phyloP scores from a whole-genome alignment of 2,888 invertebrate species.

The Euclidia mi region DNA sequence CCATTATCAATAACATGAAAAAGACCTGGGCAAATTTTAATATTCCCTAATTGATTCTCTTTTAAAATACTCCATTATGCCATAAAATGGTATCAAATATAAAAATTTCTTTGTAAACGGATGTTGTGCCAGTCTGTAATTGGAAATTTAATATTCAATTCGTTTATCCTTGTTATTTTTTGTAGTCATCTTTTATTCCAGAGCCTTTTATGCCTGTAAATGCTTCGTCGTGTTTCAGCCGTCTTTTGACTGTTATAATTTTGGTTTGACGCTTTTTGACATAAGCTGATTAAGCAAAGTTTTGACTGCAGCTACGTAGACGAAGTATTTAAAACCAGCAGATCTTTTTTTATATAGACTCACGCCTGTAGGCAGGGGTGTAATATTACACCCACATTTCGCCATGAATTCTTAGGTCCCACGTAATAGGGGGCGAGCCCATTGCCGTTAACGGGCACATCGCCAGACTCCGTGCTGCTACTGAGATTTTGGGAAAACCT shows the following conservation, averaged over 20 bases:
- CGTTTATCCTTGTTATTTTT: constrained; percentile 30
- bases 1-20: constrained; percentile 12
- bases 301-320: no score
- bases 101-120: constrained; percentile 31
- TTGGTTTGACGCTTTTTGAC: constrained; percentile 2
- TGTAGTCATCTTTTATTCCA: constrained; percentile 14
- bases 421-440: no score
- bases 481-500: no score
- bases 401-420: no score
- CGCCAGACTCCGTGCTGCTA: no score
- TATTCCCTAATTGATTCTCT: constrained; percentile 39
- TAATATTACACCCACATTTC: no score
- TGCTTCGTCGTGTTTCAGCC: constrained; percentile 2
- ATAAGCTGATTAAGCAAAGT: constrained; percentile 4
- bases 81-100: constrained; percentile 29
- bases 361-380: no score
- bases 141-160: constrained; percentile 52
- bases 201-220: constrained; percentile 9
- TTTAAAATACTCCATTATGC: constrained; percentile 33
- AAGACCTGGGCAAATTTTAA: constrained; percentile 23
- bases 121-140: constrained; percentile 33
- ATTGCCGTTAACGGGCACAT: no score
- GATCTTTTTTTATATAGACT: no score
- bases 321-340: no score
- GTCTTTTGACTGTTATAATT: constrained; percentile 7